These are phyloP conservation scores for Yponomeuta cagnagella DNA, from an alignment of 2,888 invertebrate species.

Conservation along the genomic window DNA sequence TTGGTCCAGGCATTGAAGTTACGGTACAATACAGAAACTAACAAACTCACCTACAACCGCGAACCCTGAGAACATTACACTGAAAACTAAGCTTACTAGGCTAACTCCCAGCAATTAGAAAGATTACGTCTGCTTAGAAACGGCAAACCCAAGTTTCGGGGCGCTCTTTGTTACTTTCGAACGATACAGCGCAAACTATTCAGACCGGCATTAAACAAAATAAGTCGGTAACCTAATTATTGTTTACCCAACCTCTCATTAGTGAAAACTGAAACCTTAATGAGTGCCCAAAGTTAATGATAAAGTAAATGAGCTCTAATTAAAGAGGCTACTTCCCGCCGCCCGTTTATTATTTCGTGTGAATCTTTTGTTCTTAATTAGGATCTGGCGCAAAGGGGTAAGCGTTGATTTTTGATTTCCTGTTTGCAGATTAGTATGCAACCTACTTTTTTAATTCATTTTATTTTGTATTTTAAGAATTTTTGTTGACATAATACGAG, in stretches of 20 bases:
- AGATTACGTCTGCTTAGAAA: background rate
- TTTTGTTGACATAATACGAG: too few species aligned
- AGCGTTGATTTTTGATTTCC: background rate
- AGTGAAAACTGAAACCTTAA: slow-evolving; percentile 8
- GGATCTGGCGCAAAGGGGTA: background rate
- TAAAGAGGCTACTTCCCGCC: background rate
- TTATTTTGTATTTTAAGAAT: too few species aligned
- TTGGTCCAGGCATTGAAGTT: too few species aligned
- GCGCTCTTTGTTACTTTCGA: background rate
- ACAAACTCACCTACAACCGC: too few species aligned
- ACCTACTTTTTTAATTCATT: background rate
- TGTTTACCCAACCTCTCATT: slow-evolving; percentile 6
- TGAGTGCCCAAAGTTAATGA: background rate
- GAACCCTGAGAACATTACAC: too few species aligned
- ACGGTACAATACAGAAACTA: too few species aligned
- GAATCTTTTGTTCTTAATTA: background rate
- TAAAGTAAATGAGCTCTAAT: slow-evolving; percentile 2
- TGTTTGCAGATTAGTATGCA: background rate
- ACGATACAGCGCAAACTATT: background rate
- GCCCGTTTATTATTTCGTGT: background rate
- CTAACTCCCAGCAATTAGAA: too few species aligned
- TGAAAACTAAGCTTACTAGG: too few species aligned
- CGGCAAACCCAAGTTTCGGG: background rate
- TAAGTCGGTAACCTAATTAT: background rate
- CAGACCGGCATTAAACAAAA: background rate